Base-by-base conservation (phyloP, 2,113 vertebrate genomes). In the Willisornis vidua region DNA sequence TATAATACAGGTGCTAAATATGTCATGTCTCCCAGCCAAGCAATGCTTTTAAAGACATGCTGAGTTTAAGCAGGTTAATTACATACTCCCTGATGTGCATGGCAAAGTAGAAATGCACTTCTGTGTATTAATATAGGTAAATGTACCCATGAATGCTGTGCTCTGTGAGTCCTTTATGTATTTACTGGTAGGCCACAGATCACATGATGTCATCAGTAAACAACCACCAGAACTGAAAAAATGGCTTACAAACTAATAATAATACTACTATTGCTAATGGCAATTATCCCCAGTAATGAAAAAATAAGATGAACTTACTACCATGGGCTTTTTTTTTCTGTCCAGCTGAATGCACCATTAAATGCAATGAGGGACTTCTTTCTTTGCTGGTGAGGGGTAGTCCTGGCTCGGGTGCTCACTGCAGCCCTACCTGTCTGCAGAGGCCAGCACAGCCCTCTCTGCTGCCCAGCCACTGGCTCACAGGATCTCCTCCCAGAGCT, bases 401-500 rank as follows among this genome's bases (percentile, higher is more conserved):
- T 33, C n/a, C 79, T 90, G n/a, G 18, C 31, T 62, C 31, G 10
- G 25, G 3, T 5, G 9, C 43, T 39, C 2, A 0, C 15, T 67
- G 43, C 7, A 2, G 46, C 11, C 8, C 43, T 62, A 52, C 12
- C 70, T 7, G 3, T n/a, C 4, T 3, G n/a, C 37, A 91, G 87
- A 35, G 37, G 85, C 72, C 74, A 54, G 74, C 80, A 81, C 26
- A 62, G 46, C 61, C 25, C 35, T 55, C 51, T 25, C 45, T 3
- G 13, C 51, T 65, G 19, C 22, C 19, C 1, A 2, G 31, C 57
- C 1, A 3, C 31, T 1, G 1, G 29, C 58, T 59, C 49, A 7
- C 43, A 73, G 26, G 35, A 35, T 78, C 10, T 23, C 7, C 12
- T 70, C 31, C 43, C 28, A 26, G 72, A 28, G 15, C 18, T 25